phyloP scores from a whole-genome alignment of 2,113 vertebrate genomes.

The Myotis lucifugus region DNA sequence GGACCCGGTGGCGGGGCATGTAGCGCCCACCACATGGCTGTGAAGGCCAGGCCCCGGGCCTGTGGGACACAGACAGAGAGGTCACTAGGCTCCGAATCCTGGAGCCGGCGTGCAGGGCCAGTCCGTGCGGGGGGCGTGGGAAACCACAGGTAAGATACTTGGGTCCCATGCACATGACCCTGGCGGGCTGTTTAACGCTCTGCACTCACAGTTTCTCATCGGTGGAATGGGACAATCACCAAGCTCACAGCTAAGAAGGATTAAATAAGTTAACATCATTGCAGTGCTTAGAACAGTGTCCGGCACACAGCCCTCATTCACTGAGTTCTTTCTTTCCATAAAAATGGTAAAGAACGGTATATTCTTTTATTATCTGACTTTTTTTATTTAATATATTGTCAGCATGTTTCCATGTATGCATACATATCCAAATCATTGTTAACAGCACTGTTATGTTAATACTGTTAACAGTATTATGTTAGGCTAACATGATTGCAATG shows the following conservation, averaged over 20 bases:
- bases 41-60: background rate
- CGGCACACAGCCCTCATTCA: background rate
- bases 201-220: background rate
- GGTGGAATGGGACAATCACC: background rate
- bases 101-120: rapidly evolving
- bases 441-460: background rate
- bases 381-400: background rate
- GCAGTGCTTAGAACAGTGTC: background rate
- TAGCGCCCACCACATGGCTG: background rate
- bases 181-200: background rate
- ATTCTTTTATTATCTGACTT: background rate
- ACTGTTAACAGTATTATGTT: background rate
- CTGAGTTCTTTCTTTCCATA: background rate
- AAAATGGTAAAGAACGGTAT: background rate
- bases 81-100: background rate
- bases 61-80: background rate
- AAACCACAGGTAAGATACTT: background rate
- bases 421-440: rapidly evolving
- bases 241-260: background rate
- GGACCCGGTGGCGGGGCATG: background rate
- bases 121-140: background rate
- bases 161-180: background rate
- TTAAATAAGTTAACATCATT: background rate
- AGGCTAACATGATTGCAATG: background rate
- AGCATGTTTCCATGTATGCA: no score